phyloP scores from a whole-genome alignment of 2,888 invertebrate species.

The Cartodere bifasciata region DNA sequence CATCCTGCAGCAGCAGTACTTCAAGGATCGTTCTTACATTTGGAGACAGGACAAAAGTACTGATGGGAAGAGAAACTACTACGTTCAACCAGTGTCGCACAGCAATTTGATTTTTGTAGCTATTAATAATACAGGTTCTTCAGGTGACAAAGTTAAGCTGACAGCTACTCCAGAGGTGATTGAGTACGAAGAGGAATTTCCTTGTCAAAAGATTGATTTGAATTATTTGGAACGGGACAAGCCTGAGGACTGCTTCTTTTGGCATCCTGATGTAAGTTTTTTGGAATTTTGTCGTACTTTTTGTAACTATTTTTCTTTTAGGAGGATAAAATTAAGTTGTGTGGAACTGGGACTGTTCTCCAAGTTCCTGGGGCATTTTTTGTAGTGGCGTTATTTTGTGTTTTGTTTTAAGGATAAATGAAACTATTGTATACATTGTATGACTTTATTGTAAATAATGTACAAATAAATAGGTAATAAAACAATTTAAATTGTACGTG shows the following conservation, averaged over 20 bases:
- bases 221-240: conserved; percentile 54
- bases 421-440: conserved; percentile 1
- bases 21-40: too few relatives aligned
- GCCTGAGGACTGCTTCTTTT: conserved; percentile 63
- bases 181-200: conserved; percentile 39
- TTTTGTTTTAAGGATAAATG: too few relatives aligned
- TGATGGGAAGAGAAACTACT: conserved; percentile 57
- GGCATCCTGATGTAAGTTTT: conserved; percentile 50
- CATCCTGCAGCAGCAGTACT: too few relatives aligned
- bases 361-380: too few relatives aligned
- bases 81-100: conserved; percentile 57
- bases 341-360: too few relatives aligned
- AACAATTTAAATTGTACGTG: too few relatives aligned
- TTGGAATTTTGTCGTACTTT: conserved; percentile 8
- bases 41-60: too few relatives aligned
- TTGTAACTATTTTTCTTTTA: conserved; percentile 21
- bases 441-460: background rate
- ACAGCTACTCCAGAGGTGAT: conserved; percentile 40
- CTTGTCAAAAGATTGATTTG: conserved; percentile 65
- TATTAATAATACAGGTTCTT: conserved; percentile 37
- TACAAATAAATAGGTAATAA: background rate
- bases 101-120: conserved; percentile 70
- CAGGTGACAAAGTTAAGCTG: conserved; percentile 26
- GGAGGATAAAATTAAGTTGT: conserved; percentile 37
- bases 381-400: too few relatives aligned